Evolutionary conservation across 1,140 invertebrate species (phyloP), one percentile per base, ranked within the genome.

Genomic region (Brachionus sp.): DNA sequence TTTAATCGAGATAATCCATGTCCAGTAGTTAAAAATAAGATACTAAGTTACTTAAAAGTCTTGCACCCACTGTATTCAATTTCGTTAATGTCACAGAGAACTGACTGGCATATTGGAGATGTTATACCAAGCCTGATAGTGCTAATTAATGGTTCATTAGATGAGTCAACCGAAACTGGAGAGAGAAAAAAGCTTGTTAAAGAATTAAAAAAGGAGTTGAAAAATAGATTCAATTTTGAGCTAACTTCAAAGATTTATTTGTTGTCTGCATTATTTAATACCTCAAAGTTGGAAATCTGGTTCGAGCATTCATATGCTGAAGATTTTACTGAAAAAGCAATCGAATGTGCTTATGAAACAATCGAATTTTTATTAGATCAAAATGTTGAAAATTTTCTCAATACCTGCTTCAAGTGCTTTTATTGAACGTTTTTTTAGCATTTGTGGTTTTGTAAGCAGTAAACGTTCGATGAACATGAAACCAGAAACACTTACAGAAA

Each of bases 361-460:
- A n/a, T n/a, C n/a, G n/a, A n/a, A n/a, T n/a, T 44, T 44, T 62
- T 12, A 23, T 62, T 62, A 62, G 53, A 62, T 23, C 5, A 25
- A 23, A 23, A 23, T 62, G 53, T 62, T 62, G 53, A 62, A 62
- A 62, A 62, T 62, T 23, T 62, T 62, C 23, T 25, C 53, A 23
- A 62, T 25, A 23, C 53, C 53, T 62, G 53, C 53, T 23, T 62
- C 53, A 62, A 62, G 53, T 25, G 53, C 53, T 25, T 62, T 62
- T 62, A 62, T 62, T 62, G 53, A 62, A 62, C 53, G 53, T 62
- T 62, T 62, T 62, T 62, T 57, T n/a, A 57, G 53, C 23, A 57
- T 57, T 19, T 57, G 53, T 57, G 16, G 53, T 25, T 3, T 62
- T 23, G 3, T 62, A 19, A 62, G 23, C 23, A 62, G 53, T 62